Conservation (phyloP, 2,113 vertebrate genomes). For the Oreochromis spilurus region DNA sequence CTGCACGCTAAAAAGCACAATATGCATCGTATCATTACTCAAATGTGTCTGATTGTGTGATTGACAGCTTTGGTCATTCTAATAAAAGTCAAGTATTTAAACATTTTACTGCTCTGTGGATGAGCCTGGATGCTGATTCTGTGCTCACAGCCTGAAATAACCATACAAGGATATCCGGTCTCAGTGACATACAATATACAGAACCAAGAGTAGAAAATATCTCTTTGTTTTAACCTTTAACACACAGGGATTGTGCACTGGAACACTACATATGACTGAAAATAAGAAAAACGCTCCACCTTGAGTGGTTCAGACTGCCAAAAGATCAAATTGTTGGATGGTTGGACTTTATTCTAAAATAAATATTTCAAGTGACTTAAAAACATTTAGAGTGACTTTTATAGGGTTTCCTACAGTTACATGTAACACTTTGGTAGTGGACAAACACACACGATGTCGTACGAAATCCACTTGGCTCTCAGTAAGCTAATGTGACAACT, state of each 20-base stretch:
- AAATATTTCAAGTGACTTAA: not conserved
- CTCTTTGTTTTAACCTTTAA: not conserved
- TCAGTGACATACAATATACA: rapidly evolving
- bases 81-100: not conserved
- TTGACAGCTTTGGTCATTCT: not conserved
- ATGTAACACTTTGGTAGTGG: not conserved
- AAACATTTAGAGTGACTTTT: not conserved
- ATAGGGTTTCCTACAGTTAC: not conserved
- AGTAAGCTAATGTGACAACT: constrained; percentile 60
- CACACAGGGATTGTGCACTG: not conserved
- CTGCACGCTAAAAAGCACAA: not conserved
- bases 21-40: not conserved
- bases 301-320: not conserved
- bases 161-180: rapidly evolving
- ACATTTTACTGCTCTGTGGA: not conserved
- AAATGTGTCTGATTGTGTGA: rapidly evolving
- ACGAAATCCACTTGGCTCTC: constrained; percentile 50
- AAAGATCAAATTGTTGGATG: not conserved
- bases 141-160: not conserved
- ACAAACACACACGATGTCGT: constrained; percentile 29
- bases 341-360: not conserved
- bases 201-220: not conserved
- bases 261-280: not conserved
- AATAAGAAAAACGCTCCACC: not conserved
- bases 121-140: not conserved